Evolutionary conservation across 2,797 vertebrate genomes (phyloP), one percentile per base, ranked within the genome.

Genomic region (Prunella strophiata): DNA sequence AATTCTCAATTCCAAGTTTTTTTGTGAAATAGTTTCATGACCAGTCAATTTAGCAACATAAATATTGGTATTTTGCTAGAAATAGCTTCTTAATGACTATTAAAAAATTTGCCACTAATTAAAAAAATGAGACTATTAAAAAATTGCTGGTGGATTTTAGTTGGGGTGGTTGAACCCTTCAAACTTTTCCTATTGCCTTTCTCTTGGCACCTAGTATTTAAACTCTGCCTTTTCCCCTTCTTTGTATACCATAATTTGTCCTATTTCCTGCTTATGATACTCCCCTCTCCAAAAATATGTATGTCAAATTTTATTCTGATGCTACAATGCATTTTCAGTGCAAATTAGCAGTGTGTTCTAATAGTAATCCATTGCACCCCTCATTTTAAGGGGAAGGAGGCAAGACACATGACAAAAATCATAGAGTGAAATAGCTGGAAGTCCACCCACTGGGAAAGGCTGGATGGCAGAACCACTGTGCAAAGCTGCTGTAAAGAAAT

Each of bases 391-490:
- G 97, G 87, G 91, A 97, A 96, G 85, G 92, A 93, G 88, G 88
- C 78, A 94, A 96, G 91, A 95, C 96, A 89, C 89, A 97, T 97
- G 94, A 97, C 88, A 94, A 96, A 95, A 97, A 95, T 75, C 95
- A 88, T 36, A 95, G 92, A 97, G 90, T 94, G 94, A 96, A 97
- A 96, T 97, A 97, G 95, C 91, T 97, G 88, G 89, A 89, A 93
- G 36, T 94, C 89, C 94, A 93, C 93, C 87, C 76, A 75, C 94
- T 79, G 80, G 88, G 76, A 96, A 96, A 97, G 91, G 88, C 96
- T 97, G 96, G 96, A 97, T 97, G 97, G 97, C 97, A 97, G 96
- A 97, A 94, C 96, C 93, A 96, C 93, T 91, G 95, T 96, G 94
- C 87, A 96, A 96, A 94, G 90, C 93, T 94, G 85, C 96, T 96